Percentiles rank a stretch among this genome's conserved stretches.
phyloP scores from a whole-genome alignment of 1,140 invertebrate species.

The Samia ricini region DNA sequence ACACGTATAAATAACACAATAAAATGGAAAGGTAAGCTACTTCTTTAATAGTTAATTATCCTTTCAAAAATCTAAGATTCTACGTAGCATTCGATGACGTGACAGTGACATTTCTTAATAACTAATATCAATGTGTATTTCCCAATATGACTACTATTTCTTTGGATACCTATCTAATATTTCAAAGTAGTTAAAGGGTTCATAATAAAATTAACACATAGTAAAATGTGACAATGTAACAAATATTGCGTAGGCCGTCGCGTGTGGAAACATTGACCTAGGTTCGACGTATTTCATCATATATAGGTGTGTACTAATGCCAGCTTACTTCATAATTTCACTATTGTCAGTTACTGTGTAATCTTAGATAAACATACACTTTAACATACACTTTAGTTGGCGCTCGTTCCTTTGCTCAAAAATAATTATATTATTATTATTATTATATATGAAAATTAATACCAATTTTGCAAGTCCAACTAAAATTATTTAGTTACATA shows the following conservation, averaged over 20 bases:
- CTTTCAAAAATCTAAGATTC: not conserved
- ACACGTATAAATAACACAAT: too few relatives aligned
- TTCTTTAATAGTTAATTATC: too few relatives aligned
- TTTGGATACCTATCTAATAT: not conserved
- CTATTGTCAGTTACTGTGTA: not conserved
- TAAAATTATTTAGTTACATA: too few relatives aligned
- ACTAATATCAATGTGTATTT: not conserved
- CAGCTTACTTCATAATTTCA: conserved; percentile 6
- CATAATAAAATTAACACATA: not conserved
- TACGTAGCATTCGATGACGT: not conserved
- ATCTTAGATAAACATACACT: not conserved
- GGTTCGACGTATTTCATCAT: conserved; percentile 2
- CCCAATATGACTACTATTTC: not conserved
- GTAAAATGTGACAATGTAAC: conserved; percentile 7
- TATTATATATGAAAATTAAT: too few relatives aligned
- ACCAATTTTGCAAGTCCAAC: too few relatives aligned
- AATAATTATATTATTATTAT: too few relatives aligned
- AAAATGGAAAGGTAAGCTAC: too few relatives aligned
- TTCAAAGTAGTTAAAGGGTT: not conserved
- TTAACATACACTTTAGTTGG: too few relatives aligned
- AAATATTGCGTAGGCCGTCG: conserved; percentile 1
- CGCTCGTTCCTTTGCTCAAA: too few relatives aligned
- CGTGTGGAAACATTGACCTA: conserved; percentile 6
- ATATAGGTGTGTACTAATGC: not conserved
- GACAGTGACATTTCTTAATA: not conserved